Conservation (phyloP, 2,797 vertebrate genomes). For the Leptoclinus maculatus region DNA sequence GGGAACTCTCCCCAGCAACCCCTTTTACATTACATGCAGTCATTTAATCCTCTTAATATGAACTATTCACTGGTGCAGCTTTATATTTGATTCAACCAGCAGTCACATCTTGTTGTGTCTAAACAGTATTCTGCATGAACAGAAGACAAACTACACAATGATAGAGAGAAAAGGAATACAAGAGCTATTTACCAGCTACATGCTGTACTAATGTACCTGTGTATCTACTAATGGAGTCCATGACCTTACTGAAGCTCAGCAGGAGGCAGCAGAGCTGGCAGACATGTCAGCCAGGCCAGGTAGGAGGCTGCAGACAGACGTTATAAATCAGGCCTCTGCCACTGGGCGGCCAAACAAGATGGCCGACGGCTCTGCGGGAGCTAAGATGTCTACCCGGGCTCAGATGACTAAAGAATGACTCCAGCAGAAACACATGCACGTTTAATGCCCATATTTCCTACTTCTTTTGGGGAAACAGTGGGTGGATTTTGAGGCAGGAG, state of each 20-base stretch:
- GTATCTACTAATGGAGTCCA: constrained; percentile 51
- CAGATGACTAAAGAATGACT: constrained; percentile 78
- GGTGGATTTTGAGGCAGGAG: constrained; percentile 71
- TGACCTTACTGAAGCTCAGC: constrained; percentile 71
- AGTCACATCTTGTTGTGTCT: neutral
- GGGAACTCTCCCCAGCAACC: neutral
- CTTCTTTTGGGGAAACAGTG: constrained; percentile 64
- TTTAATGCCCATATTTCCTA: constrained; percentile 78
- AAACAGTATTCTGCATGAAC: neutral
- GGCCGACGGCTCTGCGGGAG: constrained; percentile 73
- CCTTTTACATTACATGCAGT: neutral
- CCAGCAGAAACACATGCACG: constrained; percentile 75
- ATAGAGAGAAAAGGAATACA: neutral
- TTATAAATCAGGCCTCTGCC: constrained; percentile 79
- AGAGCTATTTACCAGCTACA: constrained; percentile 7
- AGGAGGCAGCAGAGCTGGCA: constrained; percentile 72
- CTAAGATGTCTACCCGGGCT: constrained; percentile 77
- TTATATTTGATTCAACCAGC: neutral
- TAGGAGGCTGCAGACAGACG: constrained; percentile 75
- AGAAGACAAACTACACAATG: neutral
- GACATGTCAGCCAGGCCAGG: constrained; percentile 73
- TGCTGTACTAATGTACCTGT: constrained; percentile 38
- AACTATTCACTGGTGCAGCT: neutral
- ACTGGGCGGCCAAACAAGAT: constrained; percentile 76
- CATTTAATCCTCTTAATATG: neutral